Evolutionary conservation across 2,888 invertebrate species (phyloP), one percentile per base, ranked within the genome.

Genomic region (Pardosa pseudoannulata): DNA sequence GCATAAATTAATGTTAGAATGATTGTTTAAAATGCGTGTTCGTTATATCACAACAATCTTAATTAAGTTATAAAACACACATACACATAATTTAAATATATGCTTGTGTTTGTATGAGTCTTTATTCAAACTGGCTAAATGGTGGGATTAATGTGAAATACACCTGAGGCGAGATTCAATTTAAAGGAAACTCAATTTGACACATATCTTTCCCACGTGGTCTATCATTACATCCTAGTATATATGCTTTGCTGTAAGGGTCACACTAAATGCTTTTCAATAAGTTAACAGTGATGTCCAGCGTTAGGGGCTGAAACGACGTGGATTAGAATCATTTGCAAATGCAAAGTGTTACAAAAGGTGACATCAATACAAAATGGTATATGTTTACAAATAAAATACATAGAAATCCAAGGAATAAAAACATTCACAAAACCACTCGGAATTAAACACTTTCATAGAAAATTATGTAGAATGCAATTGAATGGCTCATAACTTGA

Each of bases 331-430:
- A 71, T 13, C 5, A 41, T 16, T 36, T 36, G 36, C 23, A 68
- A 68, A 67, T 29, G 46, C 70, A 71, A 64, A 28, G 16, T 23
- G 23, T 82, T 31, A 41, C 75, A 68, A 81, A 70, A 36, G 6
- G 19, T 31, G 9, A 23, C 68, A 46, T 74, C 68, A 74, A 74
- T 81, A 81, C 31, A 81, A 81, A 81, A 81, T 29, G 50, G 74
- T 68, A 67, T 39, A 36, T 41, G 64, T 74, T 32, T 79, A 41
- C 39, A 72, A 79, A 73, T 46, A 67, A 67, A 67, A 6, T 31
- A 67, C 32, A 36, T 67, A 67, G 7, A 67, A 67, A 32, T 32
- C n/a, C 32, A n/a, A 16, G 41, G 16, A 46, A 46, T 46, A 46
- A 46, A 46, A 46, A 11, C 41, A 46, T 11, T 46, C 41, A 46